Evolutionary conservation across 1,140 invertebrate genomes (phyloP), one percentile per base, ranked within the genome.

Genomic region (Lucilia cuprina): DNA sequence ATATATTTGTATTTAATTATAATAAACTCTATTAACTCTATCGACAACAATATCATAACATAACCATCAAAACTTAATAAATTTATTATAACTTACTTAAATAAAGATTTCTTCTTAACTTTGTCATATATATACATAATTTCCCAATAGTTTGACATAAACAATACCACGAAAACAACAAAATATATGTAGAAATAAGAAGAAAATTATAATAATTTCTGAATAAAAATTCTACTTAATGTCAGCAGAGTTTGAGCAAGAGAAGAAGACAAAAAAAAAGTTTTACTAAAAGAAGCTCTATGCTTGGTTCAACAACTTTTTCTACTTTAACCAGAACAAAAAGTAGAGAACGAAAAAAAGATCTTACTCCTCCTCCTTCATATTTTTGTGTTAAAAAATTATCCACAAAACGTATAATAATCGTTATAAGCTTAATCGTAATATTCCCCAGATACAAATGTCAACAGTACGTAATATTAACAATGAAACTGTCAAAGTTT

Each of bases 401-500:
- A n/a, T n/a, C n/a, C 50, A 55, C 50, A 12, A 55, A 12, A 55
- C 3, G 17, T 21, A 70, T 21, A 70, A 21, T 70, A 70, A 70
- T 8, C 9, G 10, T 78, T 14, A 78, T 78, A 78, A 78, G 35
- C 75, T 78, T 78, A 41, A 78, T 41, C 34, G 13, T 35, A n/a
- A 47, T 78, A 41, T 78, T 78, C 75, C 75, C 75, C 75, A 78
- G 75, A 78, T 78, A 78, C 75, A 78, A 78, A 78, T 78, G 75
- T 78, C 75, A 78, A 78, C 75, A 78, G 34, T 47, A 78, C 75
- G 75, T 41, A 78, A 41, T 78, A 35, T 78, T 35, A 78, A 41
- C 75, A 78, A 35, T 78, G 75, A 78, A 78, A 78, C 75, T 78
- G 75, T 78, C 75, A 78, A 78, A 78, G 75, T 78, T 78, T 41